Evolutionary conservation across 2,888 invertebrate genomes (phyloP), one percentile per base, ranked within the genome.

Genomic region (Lepas anatifera): DNA sequence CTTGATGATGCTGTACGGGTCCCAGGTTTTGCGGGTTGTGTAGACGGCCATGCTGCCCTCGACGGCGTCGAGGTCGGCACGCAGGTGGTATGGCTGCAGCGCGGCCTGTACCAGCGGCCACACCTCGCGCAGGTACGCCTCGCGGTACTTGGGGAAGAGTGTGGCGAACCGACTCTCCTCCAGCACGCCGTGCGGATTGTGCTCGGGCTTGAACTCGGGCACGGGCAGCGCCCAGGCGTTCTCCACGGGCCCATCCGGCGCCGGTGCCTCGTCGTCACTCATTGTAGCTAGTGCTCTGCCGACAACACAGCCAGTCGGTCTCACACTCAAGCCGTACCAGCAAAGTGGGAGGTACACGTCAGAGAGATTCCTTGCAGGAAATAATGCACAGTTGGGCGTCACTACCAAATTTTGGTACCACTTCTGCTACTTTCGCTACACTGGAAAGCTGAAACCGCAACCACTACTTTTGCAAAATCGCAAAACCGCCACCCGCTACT

Each of bases 1-100:
- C 82, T 98, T 98, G 39, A 99, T 85, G 64, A 99, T 92, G 69
- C 96, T 90, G 76, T 90, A 98, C 0, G 99, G 99, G 83, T 99
- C 99, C 95, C 95, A 99, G 1, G 98, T 98, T 83, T 97, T 96
- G 69, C 91, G 84, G 0, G 96, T 96, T 0, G 99, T 99, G 79
- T 85, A 86, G 0, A 99, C 99, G 0, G 89, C 87, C 89, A 99
- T 91, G 76, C 93, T 95, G 58, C 98, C 87, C 83, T 97, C 96
- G 8, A 96, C 85, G 3, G 95, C 83, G 81, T 98, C 97, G 73
- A 98, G 81, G 77, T 96, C 95, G 0, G 91, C 93, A 76, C 88
- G 87, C 16, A 98, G 72, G 43, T 43, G n/a, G 69, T 71, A 68
- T 52, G 71, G 72, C 41, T 71, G 84, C 29, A 99, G 80, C 0